These are phyloP conservation scores for Acrossocheilus wenchowensis DNA, from an alignment of 2,797 vertebrate species.

Conservation along the genomic window DNA sequence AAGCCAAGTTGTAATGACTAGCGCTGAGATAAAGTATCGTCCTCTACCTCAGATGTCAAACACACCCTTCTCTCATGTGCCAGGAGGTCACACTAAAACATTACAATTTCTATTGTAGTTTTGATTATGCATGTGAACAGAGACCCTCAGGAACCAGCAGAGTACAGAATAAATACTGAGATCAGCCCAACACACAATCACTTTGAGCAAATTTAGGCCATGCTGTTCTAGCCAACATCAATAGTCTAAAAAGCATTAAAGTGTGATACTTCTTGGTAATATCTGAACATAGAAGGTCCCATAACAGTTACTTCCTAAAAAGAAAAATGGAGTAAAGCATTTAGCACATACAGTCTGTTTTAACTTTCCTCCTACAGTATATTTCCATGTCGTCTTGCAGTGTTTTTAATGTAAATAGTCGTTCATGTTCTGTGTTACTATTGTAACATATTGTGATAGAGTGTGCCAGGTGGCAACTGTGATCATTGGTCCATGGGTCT, in stretches of 20 bases:
- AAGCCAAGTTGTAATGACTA: constrained; percentile 14
- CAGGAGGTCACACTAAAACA: neutral
- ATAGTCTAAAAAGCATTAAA: constrained; percentile 45
- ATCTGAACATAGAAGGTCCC: constrained; percentile 2
- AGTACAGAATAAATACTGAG: constrained; percentile 6
- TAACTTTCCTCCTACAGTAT: constrained; percentile 28
- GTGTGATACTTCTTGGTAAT: constrained; percentile 23
- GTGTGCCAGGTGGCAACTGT: constrained; percentile 56
- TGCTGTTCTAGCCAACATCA: constrained; percentile 57
- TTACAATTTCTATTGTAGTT: neutral
- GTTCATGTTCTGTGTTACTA: constrained; percentile 10
- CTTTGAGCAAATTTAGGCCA: constrained; percentile 45
- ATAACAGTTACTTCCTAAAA: neutral
- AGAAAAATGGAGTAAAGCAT: neutral
- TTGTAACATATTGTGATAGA: constrained; percentile 30
- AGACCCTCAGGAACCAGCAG: neutral
- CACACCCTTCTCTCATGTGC: constrained; percentile 23
- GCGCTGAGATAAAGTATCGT: constrained; percentile 8
- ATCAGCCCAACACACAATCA: constrained; percentile 38
- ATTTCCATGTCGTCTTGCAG: constrained; percentile 18
- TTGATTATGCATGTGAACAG: neutral
- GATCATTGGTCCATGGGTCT: constrained; percentile 56
- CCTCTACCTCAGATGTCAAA: neutral
- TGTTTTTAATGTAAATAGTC: constrained; percentile 26
- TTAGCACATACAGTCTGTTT: neutral